Conservation (phyloP, 2,113 vertebrate genomes). For the Gymnogyps californianus region DNA sequence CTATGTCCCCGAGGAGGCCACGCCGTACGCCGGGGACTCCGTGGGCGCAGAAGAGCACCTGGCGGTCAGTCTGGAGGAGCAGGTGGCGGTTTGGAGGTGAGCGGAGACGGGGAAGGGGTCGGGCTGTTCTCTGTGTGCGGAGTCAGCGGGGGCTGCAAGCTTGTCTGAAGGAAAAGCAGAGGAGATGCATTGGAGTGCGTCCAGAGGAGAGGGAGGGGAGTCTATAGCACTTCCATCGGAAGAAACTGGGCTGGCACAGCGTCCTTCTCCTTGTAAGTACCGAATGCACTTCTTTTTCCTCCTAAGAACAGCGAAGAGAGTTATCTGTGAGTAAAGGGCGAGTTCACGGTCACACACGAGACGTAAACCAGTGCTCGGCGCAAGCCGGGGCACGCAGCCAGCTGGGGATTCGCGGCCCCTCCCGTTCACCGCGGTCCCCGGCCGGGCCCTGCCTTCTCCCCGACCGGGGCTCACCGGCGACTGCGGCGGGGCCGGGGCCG, state of each 20-base stretch:
- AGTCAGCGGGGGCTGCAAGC: conserved; percentile 72
- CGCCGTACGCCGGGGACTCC: conserved; percentile 46
- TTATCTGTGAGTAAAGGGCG: conserved; percentile 90
- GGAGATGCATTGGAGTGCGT: conserved; percentile 72
- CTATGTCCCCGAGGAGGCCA: conserved; percentile 60
- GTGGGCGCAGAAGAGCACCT: neutral
- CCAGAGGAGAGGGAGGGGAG: conserved; percentile 82
- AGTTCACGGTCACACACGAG: conserved; percentile 76
- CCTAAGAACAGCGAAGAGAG: conserved; percentile 97
- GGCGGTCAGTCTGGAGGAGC: conserved; percentile 60
- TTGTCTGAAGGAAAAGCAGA: conserved; percentile 74
- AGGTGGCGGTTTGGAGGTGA: conserved; percentile 56
- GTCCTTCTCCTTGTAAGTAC: conserved; percentile 94
- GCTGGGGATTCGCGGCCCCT: no score
- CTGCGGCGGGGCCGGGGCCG: no score
- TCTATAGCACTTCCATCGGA: conserved; percentile 98
- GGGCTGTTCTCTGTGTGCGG: conserved; percentile 59
- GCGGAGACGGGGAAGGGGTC: conserved; percentile 56
- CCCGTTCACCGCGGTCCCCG: neutral
- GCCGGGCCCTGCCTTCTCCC: neutral
- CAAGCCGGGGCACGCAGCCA: neutral
- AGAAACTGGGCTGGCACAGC: conserved; percentile 95
- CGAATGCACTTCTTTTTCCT: conserved; percentile 99
- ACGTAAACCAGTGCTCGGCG: neutral
- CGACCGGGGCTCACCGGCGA: no score